Percentiles rank a stretch among this genome's conserved stretches.
phyloP scores from a whole-genome alignment of 30 jellyfish, hydroid and myxozoan species.

The Cassiopea xamachana region DNA sequence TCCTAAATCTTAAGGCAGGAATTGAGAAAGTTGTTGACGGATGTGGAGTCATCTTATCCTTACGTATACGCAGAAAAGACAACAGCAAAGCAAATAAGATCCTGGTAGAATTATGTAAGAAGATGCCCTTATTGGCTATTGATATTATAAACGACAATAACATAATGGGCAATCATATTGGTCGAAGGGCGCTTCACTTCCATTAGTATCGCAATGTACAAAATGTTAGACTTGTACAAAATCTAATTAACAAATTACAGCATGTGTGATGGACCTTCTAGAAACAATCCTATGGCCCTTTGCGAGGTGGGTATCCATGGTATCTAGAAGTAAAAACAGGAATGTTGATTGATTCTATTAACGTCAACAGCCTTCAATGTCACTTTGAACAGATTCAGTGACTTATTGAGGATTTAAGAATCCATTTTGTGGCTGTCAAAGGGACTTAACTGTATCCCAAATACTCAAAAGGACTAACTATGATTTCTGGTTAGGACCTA shows the following conservation, averaged over 20 bases:
- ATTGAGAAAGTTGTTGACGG: slow-evolving; percentile 11
- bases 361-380: background rate
- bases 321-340: background rate
- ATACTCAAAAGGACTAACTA: background rate
- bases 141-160: background rate
- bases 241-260: slow-evolving; percentile 19
- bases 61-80: slow-evolving; percentile 25
- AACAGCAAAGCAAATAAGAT: slow-evolving; percentile 22
- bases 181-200: slow-evolving; percentile 4
- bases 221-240: slow-evolving; percentile 14
- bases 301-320: slow-evolving; percentile 2
- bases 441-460: background rate
- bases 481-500: background rate
- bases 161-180: slow-evolving; percentile 12
- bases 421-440: background rate
- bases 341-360: background rate
- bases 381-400: slow-evolving; percentile 2
- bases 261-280: background rate
- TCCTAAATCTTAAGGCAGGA: slow-evolving; percentile 17
- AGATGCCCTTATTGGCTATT: background rate
- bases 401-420: background rate
- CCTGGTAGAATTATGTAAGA: slow-evolving; percentile 2
- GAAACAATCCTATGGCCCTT: background rate
- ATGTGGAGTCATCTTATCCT: background rate
- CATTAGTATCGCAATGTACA: slow-evolving; percentile 17